phyloP scores from a whole-genome alignment of 2,888 invertebrate genomes.

The Latrodectus elegans region DNA sequence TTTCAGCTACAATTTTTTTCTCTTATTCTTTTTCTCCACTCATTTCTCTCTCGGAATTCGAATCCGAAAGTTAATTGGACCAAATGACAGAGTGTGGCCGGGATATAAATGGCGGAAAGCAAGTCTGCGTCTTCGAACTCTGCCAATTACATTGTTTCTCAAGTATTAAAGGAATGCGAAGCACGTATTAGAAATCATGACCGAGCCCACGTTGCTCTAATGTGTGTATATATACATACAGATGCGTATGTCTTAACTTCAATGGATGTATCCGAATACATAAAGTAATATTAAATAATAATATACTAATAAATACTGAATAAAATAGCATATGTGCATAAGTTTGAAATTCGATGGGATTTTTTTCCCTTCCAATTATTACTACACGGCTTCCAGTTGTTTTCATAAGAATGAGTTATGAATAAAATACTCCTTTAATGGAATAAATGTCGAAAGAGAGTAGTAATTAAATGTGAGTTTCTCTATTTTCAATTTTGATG shows the following conservation, averaged over 20 bases:
- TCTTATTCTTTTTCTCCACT: slow-evolving; percentile 1
- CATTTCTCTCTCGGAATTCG: slow-evolving; percentile 25
- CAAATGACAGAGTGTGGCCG: slow-evolving; percentile 61
- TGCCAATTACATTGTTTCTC: slow-evolving; percentile 60
- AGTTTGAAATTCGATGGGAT: neutral
- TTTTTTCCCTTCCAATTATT: neutral
- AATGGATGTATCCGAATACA: neutral
- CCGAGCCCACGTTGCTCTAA: slow-evolving; percentile 28
- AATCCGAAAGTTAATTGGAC: slow-evolving; percentile 57
- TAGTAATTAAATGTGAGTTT: too few species aligned
- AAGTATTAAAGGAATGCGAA: slow-evolving; percentile 11
- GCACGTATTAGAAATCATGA: slow-evolving; percentile 55
- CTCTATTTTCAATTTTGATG: too few species aligned
- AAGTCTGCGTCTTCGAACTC: neutral
- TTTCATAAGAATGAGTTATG: too few species aligned
- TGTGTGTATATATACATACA: too few species aligned
- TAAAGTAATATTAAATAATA: slow-evolving; percentile 51
- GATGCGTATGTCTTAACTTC: neutral
- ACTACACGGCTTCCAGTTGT: neutral
- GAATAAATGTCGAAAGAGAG: too few species aligned
- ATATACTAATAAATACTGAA: slow-evolving; percentile 51
- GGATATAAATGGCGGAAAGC: slow-evolving; percentile 48
- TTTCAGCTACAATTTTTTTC: slow-evolving; percentile 10
- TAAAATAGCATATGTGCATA: slow-evolving; percentile 23
- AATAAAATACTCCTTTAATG: too few species aligned